Base-by-base conservation (phyloP, 2,888 invertebrate genomes). In the Daptonema setosum region DNA sequence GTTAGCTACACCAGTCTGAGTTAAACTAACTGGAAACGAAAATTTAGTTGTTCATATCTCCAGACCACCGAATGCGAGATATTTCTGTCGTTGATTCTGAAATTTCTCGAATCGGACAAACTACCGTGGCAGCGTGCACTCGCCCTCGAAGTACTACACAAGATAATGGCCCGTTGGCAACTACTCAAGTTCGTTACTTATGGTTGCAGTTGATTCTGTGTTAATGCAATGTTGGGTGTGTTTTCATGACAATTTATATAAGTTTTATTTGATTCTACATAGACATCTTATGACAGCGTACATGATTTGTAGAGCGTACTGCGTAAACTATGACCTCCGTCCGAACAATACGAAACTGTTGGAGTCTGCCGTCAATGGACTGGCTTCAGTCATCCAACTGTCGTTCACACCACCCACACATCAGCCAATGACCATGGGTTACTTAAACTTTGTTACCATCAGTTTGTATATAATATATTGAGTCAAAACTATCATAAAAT, bases 31-130 rank as follows among this genome's bases (percentile, higher is more conserved):
- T n/a, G n/a, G n/a, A n/a, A n/a, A n/a, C n/a, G n/a, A n/a, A n/a
- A n/a, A n/a, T n/a, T n/a, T n/a, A n/a, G n/a, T n/a, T n/a, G n/a
- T n/a, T n/a, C n/a, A n/a, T n/a, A n/a, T n/a, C n/a, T 70, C 14
- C 69, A 85, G 86, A 81, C 87, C 30, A 95, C 95, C 0, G 93
- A 97, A 73, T 93, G 93, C 73, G 97, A 97, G 75, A 95, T 97
- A 69, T 95, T 97, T 74, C 77, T 97, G 50, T 91, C 93, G 0
- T 76, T 95, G 54, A 84, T 97, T 55, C 86, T 95, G 43, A 93
- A 95, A 73, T 95, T 97, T 74, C 76, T 95, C 71, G 95, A 95
- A 71, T 85, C 87, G 0, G 95, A 95, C 70, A 90, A 91, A 73
- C 88, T 90, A 1, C 68, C 83, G 61, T 97, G 97, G 95, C 93